Conservation (phyloP, 2,888 invertebrate genomes). For the Drosophila tripunctata region DNA sequence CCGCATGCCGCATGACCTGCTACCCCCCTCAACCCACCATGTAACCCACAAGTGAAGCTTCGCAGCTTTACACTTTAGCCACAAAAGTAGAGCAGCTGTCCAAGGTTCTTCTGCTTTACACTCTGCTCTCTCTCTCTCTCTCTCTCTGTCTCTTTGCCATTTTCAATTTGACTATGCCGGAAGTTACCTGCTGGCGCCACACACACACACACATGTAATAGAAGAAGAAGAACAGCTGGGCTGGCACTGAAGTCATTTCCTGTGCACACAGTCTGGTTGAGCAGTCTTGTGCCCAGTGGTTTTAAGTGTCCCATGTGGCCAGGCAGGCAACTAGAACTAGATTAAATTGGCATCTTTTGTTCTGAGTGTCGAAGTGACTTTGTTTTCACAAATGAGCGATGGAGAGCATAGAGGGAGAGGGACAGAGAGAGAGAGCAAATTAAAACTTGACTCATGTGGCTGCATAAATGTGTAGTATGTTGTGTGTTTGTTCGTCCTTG, state of each 20-base stretch:
- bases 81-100: slow-evolving; percentile 73
- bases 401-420: neutral
- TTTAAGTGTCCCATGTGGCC: slow-evolving; percentile 82
- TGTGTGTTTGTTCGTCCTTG: slow-evolving; percentile 40
- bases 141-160: slow-evolving; percentile 59
- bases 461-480: slow-evolving; percentile 18
- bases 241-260: slow-evolving; percentile 75
- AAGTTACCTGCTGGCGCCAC: slow-evolving; percentile 80
- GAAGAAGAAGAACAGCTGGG: slow-evolving; percentile 31
- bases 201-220: slow-evolving; percentile 24
- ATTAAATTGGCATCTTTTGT: slow-evolving; percentile 83
- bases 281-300: slow-evolving; percentile 38
- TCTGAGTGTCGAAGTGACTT: slow-evolving; percentile 72
- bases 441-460: slow-evolving; percentile 66
- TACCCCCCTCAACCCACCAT: neutral
- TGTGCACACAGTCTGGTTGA: slow-evolving; percentile 44
- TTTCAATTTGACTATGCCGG: slow-evolving; percentile 79
- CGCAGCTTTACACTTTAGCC: slow-evolving; percentile 71
- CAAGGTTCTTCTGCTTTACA: no score
- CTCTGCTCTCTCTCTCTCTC: no score
- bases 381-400: slow-evolving; percentile 66
- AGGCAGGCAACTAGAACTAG: slow-evolving; percentile 78
- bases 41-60: slow-evolving; percentile 21
- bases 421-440: slow-evolving; percentile 54
- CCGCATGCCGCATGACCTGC: slow-evolving; percentile 11